phyloP scores from a whole-genome alignment of 92 coral and sea anemone genomes.

The Ricordea florida region DNA sequence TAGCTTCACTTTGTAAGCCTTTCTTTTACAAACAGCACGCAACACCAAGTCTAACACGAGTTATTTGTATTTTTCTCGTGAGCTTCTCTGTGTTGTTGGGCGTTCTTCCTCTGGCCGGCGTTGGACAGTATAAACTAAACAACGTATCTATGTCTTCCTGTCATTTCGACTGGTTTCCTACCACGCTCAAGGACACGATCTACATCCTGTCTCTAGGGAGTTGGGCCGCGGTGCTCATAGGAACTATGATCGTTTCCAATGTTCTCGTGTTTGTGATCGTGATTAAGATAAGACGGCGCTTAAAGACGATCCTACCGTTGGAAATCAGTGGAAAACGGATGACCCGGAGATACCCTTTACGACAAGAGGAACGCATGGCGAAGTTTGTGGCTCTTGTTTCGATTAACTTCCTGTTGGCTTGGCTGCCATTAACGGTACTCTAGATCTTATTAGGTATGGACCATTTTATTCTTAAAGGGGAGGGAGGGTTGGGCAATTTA shows the following conservation, averaged over 20 bases:
- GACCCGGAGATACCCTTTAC: constrained; percentile 26
- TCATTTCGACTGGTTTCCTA: constrained; percentile 52
- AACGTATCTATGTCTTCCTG: constrained; percentile 35
- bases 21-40: constrained; percentile 59
- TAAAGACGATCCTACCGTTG: constrained; percentile 33
- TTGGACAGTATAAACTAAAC: constrained; percentile 41
- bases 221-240: constrained; percentile 4
- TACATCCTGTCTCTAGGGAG: constrained; percentile 17
- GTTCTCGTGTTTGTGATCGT: constrained; percentile 44
- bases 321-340: constrained; percentile 8
- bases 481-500: too few relatives aligned
- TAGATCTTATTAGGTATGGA: too few relatives aligned
- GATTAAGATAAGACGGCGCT: constrained; percentile 27
- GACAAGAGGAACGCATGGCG: constrained; percentile 69
- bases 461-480: too few relatives aligned
- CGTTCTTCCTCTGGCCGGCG: constrained; percentile 52
- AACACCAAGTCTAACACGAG: constrained; percentile 49
- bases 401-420: constrained; percentile 52
- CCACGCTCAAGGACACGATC: neutral
- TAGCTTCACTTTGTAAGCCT: constrained; percentile 57
- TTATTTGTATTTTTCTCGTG: constrained; percentile 32
- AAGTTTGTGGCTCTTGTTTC: constrained; percentile 68
- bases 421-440: constrained; percentile 79
- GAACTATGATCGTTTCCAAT: constrained; percentile 46
- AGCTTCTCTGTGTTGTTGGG: constrained; percentile 25